Base-by-base conservation (phyloP, 2,888 invertebrate genomes). In the Crocallis elinguaria region DNA sequence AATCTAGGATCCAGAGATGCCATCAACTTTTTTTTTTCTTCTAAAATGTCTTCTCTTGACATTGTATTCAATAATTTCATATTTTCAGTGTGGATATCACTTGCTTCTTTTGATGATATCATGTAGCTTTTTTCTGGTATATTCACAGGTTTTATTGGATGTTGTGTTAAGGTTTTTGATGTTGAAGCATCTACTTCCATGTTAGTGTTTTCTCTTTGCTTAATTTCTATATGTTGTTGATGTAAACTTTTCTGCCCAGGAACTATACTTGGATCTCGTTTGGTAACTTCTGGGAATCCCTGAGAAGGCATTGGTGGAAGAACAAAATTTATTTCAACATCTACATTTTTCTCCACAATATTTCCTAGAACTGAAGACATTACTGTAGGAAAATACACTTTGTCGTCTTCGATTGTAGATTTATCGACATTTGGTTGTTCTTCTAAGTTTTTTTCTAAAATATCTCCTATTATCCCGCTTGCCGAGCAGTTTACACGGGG, bases 11-110 rank as follows among this genome's bases (percentile, higher is more conserved):
- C 94, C 68, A 96, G 75, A 37, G 76, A 92, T 8, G 79, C 65
- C 7, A 97, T 69, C 14, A 98, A 82, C 68, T 94, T 94, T 58
- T 94, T 85, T 60, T 94, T 93, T 77, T 97, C 97, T 44, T 93
- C 92, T 11, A 95, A 67, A 65, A 98, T 97, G 68, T 98, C 96
- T 44, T 94, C 91, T 62, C 93, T 88, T 1, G 93, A 92, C 96
- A 98, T 95, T 71, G 92, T 82, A 30, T 89, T 87, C 8, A 98
- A 75, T 49, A 93, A 84, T 63, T 92, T 84, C 0, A 95, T 36
- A 83, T 98, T 98, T 82, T 96, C 95, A 60, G 88, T 80, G 70
- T 98, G 97, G 52, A 98, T 95, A 66, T 92, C 86, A 32, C 74
- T 72, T 0, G 93, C 92, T 44, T 93, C 92, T 37, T 84, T 63